These are phyloP conservation scores for Littorina saxatilis DNA, from an alignment of 1,140 invertebrate genomes.

Conservation along the genomic window DNA sequence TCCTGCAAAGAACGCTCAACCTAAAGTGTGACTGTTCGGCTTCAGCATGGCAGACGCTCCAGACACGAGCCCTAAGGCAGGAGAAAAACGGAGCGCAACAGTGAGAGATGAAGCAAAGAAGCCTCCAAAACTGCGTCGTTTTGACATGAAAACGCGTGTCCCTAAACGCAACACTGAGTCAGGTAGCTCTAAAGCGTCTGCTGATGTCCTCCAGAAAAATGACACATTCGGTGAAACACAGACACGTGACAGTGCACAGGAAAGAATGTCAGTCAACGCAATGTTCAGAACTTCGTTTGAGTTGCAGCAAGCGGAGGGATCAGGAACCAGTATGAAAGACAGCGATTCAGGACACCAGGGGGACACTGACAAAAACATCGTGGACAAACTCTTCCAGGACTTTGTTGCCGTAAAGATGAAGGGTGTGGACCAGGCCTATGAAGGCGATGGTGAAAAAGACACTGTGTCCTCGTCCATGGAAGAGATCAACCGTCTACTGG, in stretches of 20 bases:
- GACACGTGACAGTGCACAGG: neutral
- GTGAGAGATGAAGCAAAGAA: neutral
- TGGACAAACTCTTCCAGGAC: slow-evolving; percentile 66
- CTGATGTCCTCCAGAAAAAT: neutral
- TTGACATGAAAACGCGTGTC: slow-evolving; percentile 13
- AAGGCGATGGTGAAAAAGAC: slow-evolving; percentile 53
- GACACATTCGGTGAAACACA: neutral
- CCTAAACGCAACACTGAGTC: neutral
- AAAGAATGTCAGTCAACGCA: neutral
- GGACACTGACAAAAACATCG: slow-evolving; percentile 43
- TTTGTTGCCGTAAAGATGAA: slow-evolving; percentile 62
- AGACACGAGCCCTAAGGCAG: neutral
- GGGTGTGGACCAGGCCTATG: slow-evolving; percentile 53
- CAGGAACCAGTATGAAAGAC: neutral
- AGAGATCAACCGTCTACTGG: slow-evolving; percentile 75
- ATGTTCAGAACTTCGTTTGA: neutral
- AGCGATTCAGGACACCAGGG: neutral
- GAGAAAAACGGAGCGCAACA: neutral
- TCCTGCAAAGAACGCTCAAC: neutral
- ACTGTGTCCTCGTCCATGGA: slow-evolving; percentile 71
- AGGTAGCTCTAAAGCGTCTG: neutral
- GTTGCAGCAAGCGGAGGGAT: neutral
- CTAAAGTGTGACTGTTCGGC: neutral
- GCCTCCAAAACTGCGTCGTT: slow-evolving; percentile 6
- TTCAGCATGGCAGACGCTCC: slow-evolving; percentile 3